A percentile compares a stretch with the other conserved stretches of the same genome.
Conservation (phyloP, 2,797 vertebrate species). For the Sebastes minor region DNA sequence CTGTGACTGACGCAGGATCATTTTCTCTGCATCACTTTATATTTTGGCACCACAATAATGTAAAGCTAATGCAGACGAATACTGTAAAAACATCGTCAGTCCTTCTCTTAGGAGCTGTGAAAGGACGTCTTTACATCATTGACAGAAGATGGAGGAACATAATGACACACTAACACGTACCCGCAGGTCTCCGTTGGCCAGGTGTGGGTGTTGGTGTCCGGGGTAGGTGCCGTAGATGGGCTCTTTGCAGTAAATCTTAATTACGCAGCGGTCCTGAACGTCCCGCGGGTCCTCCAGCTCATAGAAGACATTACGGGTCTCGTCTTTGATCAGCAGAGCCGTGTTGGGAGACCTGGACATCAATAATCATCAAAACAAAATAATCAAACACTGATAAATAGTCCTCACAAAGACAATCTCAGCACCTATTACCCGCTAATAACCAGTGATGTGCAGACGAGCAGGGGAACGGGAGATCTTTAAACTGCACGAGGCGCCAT, state of each 20-base stretch:
- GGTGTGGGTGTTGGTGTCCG: constrained; percentile 85
- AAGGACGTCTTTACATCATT: neutral
- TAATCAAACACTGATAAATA: constrained; percentile 14
- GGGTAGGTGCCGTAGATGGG: constrained; percentile 93
- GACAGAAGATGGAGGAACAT: neutral
- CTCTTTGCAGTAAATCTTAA: constrained; percentile 98
- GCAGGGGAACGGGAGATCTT: neutral
- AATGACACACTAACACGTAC: constrained; percentile 71
- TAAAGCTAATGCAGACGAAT: neutral
- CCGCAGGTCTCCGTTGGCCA: constrained; percentile 95
- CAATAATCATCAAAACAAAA: constrained; percentile 15
- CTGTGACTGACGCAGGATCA: constrained; percentile 2
- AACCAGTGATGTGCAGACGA: neutral
- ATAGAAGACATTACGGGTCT: constrained; percentile 96
- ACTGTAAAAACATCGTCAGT: neutral
- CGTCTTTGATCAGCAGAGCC: constrained; percentile 97
- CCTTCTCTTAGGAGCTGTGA: neutral
- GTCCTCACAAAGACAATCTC: constrained; percentile 13
- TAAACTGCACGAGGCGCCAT: neutral
- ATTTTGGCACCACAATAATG: neutral
- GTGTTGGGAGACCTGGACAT: constrained; percentile 89
- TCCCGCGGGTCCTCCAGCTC: constrained; percentile 97
- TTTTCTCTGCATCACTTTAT: neutral
- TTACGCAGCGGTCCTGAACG: constrained; percentile 96
- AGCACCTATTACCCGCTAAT: constrained; percentile 16